Evolutionary conservation across 2,888 invertebrate species (phyloP), one percentile per base, ranked within the genome.

Genomic region (Drosophila kambysellisi): DNA sequence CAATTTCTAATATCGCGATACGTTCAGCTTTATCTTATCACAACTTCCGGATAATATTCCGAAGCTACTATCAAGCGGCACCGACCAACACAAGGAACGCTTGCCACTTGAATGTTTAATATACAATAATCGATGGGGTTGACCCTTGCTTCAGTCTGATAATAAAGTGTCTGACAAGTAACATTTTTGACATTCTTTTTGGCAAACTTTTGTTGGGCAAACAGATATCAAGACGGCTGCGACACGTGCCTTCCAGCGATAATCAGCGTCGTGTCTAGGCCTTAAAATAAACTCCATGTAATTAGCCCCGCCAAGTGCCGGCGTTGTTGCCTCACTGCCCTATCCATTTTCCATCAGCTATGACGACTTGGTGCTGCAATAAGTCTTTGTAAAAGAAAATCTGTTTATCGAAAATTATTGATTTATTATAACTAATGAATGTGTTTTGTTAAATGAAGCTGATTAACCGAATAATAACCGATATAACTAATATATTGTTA

Each of bases 201-300:
- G 76, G 88, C 82, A 65, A 78, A 77, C 52, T 73, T 67, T 54
- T 58, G 65, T 70, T 71, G 54, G 67, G 48, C 76, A 76, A 79
- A 70, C 52, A 50, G 41, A 76, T 62, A 58, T 56, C 43, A 51
- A 43, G 65, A 65, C 61, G 37, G 63, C 59, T 41, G 37, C 79
- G 76, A 88, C 83, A 88, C 90, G 90, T 88, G 90, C 81, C 80
- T 79, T 80, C 73, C 77, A 88, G 46, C 15, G 86, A 87, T 91
- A 87, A 87, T 91, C 89, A 87, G 79, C 85, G 76, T 72, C 76
- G 87, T 74, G 84, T 91, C 90, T 90, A 78, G 83, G 78, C 78
- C 91, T 83, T 88, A 87, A 87, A 91, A 87, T 87, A 87, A 66
- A 87, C 89, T 87, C 91, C 89, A 82, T 85, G 91, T 88, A 88